Base-by-base conservation (phyloP, 2,113 vertebrate genomes). In the Cheilinus undulatus region DNA sequence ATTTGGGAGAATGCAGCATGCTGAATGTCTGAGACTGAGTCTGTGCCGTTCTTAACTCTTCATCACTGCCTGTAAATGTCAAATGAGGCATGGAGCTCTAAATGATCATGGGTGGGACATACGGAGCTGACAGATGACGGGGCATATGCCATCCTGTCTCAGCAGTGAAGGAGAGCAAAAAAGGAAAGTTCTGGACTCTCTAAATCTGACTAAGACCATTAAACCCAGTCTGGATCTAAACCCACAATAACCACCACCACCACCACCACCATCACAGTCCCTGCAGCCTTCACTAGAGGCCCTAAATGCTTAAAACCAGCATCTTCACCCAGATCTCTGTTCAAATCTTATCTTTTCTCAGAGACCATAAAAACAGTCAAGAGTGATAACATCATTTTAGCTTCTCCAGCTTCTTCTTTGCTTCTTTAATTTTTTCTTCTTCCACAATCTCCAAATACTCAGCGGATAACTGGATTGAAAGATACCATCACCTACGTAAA, bases 51-150 rank as follows among this genome's bases (percentile, higher is more conserved):
- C 52, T 38, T 63, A 34, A 28, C 65, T 43, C 58, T 69, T 82
- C 53, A 66, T 36, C 59, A 28, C 23, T n/a, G 60, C 40, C 71
- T 72, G 66, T 49, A 81, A 80, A 87, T 58, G 85, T 85, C 74
- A 79, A 75, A 77, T 60, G 61, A 60, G 45, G 73, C 63, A 24
- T 48, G 48, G 38, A 54, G 64, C 42, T 81, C 58, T 75, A 74
- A 68, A 83, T 69, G 70, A 64, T 69, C 59, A 50, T 73, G 81
- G 79, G 57, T 10, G 79, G 69, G 78, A 69, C 82, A 77, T 82
- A 83, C 87, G 84, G 83, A 2, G 69, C n/a, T 51, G 83, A 67
- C 91, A 91, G 90, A 88, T 83, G 88, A 91, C 42, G 5, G 63
- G 73, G 71, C 88, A 86, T 85, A 91, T 85, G 89, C 53, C 77